Conservation (phyloP, 2,797 vertebrate species). For the Sylvilagus floridanus region DNA sequence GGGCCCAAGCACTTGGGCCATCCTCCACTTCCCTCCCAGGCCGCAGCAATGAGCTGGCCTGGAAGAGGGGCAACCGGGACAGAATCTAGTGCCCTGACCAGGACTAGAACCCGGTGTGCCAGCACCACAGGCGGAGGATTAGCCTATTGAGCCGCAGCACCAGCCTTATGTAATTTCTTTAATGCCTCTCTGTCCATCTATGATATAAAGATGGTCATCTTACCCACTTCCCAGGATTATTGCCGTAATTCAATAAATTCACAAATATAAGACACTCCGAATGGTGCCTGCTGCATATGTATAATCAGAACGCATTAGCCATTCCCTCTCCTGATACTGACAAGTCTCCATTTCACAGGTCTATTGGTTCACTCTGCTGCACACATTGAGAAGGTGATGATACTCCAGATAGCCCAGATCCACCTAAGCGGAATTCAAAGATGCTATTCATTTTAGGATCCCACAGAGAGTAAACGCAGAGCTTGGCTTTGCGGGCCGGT, state of each 20-base stretch:
- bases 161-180: background rate
- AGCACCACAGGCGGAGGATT: too few species aligned
- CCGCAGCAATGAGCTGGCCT: too few species aligned
- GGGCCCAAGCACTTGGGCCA: too few species aligned
- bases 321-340: background rate
- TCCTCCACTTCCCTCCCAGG: too few species aligned
- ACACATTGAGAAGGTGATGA: background rate
- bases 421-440: background rate
- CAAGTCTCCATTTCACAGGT: background rate
- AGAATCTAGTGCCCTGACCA: too few species aligned
- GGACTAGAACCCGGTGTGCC: too few species aligned
- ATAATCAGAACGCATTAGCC: background rate
- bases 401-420: background rate
- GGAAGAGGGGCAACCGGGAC: too few species aligned
- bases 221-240: background rate
- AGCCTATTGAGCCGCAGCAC: too few species aligned
- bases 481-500: background rate
- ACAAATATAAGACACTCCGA: background rate
- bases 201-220: background rate
- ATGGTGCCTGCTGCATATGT: background rate
- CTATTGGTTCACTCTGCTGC: background rate
- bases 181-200: background rate
- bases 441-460: background rate
- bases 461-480: background rate
- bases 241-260: conserved; percentile 8